Conservation (phyloP, 1,140 invertebrate genomes). For the Sarcophaga bullata region DNA sequence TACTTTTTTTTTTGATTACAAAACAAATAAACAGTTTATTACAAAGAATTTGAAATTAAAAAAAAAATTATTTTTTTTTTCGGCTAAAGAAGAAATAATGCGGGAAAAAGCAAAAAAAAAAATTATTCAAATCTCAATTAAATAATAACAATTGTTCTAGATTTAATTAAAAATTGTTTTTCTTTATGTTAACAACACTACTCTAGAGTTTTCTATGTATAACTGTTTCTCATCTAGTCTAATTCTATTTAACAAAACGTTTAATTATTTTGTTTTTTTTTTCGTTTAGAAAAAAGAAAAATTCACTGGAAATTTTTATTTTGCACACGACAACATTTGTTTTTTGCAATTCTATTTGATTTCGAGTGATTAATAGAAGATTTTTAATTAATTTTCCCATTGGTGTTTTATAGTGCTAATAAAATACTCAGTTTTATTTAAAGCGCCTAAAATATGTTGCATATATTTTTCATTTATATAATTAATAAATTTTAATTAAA, state of each 20-base stretch:
- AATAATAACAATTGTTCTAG: constrained; percentile 3
- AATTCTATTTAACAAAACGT: background rate
- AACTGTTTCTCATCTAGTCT: background rate
- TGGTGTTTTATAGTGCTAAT: too few relatives aligned
- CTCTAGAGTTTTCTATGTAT: background rate
- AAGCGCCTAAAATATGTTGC: too few relatives aligned
- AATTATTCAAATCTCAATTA: background rate
- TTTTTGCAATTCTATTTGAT: too few relatives aligned
- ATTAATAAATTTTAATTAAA: too few relatives aligned
- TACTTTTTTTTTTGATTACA: too few relatives aligned
- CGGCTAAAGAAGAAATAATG: background rate
- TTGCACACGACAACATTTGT: background rate
- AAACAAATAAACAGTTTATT: background rate
- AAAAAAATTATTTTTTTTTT: too few relatives aligned
- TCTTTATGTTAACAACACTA: background rate
- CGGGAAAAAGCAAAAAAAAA: background rate
- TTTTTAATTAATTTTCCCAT: too few relatives aligned
- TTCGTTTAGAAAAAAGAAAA: background rate
- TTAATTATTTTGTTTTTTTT: background rate
- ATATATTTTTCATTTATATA: too few relatives aligned
- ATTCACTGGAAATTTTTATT: background rate
- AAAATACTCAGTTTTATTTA: too few relatives aligned
- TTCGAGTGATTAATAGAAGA: too few relatives aligned
- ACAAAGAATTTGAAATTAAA: background rate
- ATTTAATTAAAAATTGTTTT: constrained; percentile 11